Conservation (phyloP, 2,888 invertebrate species). For the Hypomecis punctinalis region DNA sequence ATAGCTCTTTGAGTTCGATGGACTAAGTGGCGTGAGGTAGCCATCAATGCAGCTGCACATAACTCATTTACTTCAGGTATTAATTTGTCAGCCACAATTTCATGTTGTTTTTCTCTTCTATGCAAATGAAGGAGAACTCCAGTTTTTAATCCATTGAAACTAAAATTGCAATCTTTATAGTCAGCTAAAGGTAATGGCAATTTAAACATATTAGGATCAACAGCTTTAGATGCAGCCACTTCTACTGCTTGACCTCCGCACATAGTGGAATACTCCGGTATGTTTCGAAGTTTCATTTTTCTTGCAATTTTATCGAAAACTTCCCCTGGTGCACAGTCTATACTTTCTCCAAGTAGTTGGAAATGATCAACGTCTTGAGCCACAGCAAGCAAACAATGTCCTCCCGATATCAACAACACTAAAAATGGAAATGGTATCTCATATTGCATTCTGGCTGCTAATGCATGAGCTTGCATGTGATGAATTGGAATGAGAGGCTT, state of each 20-base stretch:
- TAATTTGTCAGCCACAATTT: conserved; percentile 87
- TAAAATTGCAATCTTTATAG: conserved; percentile 94
- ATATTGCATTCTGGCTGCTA: conserved; percentile 92
- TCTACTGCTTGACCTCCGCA: conserved; percentile 96
- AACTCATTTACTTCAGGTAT: conserved; percentile 92
- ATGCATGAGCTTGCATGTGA: conserved; percentile 99
- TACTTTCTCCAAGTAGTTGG: conserved; percentile 90
- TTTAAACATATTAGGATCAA: conserved; percentile 87
- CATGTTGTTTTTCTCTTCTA: conserved; percentile 85
- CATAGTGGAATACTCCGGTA: conserved; percentile 89
- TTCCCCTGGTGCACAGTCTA: conserved; percentile 97
- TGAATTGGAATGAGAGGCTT: conserved; percentile 98
- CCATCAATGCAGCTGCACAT: conserved; percentile 93
- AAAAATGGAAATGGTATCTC: conserved; percentile 94
- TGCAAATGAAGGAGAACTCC: conserved; percentile 82
- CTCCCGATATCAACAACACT: conserved; percentile 96
- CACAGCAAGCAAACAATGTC: conserved; percentile 94
- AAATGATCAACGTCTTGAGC: conserved; percentile 91
- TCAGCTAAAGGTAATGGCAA: conserved; percentile 88
- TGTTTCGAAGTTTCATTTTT: conserved; percentile 91
- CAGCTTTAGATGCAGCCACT: conserved; percentile 88
- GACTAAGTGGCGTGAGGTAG: conserved; percentile 91
- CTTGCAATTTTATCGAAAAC: conserved; percentile 96
- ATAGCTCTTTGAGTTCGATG: conserved; percentile 94
- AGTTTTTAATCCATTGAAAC: conserved; percentile 94